Percentiles rank a stretch among this genome's conserved stretches.
phyloP scores from a whole-genome alignment of 2,113 vertebrate species.

The Phaethornis superciliosus region DNA sequence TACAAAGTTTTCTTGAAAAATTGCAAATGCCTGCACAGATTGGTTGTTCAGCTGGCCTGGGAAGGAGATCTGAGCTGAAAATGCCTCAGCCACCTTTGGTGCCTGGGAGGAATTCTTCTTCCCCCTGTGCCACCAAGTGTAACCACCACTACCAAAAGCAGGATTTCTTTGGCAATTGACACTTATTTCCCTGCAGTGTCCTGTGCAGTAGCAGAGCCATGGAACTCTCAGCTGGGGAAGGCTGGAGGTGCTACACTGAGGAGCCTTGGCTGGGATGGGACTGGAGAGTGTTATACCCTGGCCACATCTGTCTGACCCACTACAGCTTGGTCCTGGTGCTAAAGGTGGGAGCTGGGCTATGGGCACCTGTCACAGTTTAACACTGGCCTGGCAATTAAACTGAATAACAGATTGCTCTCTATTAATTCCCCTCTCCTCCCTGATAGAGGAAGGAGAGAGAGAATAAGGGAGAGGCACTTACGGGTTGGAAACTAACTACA shows the following conservation, averaged over 20 bases:
- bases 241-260: accelerated
- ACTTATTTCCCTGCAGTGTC: not conserved
- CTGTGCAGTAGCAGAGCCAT: not conserved
- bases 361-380: no score
- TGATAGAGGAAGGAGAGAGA: no score
- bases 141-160: accelerated
- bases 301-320: accelerated
- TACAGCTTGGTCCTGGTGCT: not conserved
- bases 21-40: not conserved
- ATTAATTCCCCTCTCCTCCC: no score
- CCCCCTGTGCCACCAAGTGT: no score
- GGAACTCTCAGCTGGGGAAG: accelerated
- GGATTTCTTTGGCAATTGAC: not conserved
- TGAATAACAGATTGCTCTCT: no score
- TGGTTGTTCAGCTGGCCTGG: not conserved
- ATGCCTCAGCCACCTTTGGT: not conserved
- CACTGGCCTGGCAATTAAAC: no score
- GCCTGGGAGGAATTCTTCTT: not conserved
- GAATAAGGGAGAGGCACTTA: no score
- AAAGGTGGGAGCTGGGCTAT: not conserved
- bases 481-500: no score
- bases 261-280: not conserved
- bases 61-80: not conserved
- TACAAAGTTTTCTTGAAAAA: not conserved
- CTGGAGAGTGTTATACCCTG: not conserved